Evolutionary conservation across 2,113 vertebrate species (phyloP), one percentile per base, ranked within the genome.

Genomic region (Dicentrarchus labrax): DNA sequence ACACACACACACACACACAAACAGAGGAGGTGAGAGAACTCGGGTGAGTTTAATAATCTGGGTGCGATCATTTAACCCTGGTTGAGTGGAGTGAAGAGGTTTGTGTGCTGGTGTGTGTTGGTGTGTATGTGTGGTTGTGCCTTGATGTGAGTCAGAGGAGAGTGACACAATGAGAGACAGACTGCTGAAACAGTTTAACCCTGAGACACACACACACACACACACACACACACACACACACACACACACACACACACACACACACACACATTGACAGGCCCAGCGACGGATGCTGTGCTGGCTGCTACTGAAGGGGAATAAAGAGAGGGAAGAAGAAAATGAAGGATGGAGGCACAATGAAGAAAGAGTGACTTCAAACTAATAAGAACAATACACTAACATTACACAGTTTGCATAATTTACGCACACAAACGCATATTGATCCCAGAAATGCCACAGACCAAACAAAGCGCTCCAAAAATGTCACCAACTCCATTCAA

Each of bases 61-160:
- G 88, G 88, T 90, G 90, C 91, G 65, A 94, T 94, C 92, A 94
- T 94, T 94, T 94, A 94, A 94, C 94, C 93, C 88, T 86, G 86
- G 88, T 89, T 84, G 91, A 94, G 92, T 93, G 92, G 87, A 92
- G 79, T 92, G 92, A 93, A 92, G 92, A 92, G 91, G 93, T 91
- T 91, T 90, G 89, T 94, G 90, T 92, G 83, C 54, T 1, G 4
- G 76, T 90, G 70, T 86, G 81, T 86, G 85, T 68, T 69, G 53
- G 38, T 72, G 68, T 78, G 82, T 90, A 83, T 84, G 60, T 66
- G 24, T 68, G 22, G 19, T 51, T 73, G 76, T 80, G 64, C 73
- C 77, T 86, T 83, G 66, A 77, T 90, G 93, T 85, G 88, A 86
- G 80, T 88, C 78, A 76, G 80, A 78, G 56, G 76, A 84, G 84